phyloP scores from a whole-genome alignment of 2,888 invertebrate genomes.

The Zaprionus obscuricornis region DNA sequence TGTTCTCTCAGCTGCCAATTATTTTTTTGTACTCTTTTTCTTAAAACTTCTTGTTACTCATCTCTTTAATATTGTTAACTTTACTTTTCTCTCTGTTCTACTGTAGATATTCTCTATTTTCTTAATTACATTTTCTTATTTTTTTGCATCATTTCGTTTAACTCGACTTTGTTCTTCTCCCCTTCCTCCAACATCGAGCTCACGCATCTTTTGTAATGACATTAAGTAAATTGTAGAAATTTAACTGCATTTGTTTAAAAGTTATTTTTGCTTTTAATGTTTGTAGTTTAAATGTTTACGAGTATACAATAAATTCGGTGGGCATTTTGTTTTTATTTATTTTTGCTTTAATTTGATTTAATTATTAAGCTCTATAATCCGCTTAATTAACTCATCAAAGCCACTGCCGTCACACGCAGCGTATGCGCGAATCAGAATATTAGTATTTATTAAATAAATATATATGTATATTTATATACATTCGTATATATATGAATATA shows the following conservation, averaged over 20 bases:
- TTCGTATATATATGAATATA: constrained; percentile 4
- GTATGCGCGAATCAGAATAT: constrained; percentile 51
- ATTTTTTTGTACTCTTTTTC: no score
- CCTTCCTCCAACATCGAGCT: no score
- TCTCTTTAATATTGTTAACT: no score
- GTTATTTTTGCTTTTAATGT: constrained; percentile 17
- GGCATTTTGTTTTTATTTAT: constrained; percentile 71
- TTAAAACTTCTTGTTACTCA: no score
- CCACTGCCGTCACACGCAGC: constrained; percentile 38
- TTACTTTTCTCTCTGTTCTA: no score
- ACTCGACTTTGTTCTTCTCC: no score
- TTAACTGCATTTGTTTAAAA: constrained; percentile 17
- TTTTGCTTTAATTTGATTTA: constrained; percentile 49
- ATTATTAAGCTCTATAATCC: not conserved
- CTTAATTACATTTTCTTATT: no score
- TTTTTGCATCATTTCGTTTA: no score
- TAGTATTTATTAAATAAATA: constrained; percentile 5
- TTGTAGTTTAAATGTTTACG: constrained; percentile 10
- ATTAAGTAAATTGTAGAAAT: constrained; percentile 19
- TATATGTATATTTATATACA: constrained; percentile 8
- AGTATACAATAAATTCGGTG: constrained; percentile 74
- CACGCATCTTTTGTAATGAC: no score
- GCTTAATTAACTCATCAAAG: constrained; percentile 43
- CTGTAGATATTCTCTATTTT: no score
- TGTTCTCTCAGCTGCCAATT: no score